Conservation (phyloP, 1,140 invertebrate species). For the Drosophila ironensis region DNA sequence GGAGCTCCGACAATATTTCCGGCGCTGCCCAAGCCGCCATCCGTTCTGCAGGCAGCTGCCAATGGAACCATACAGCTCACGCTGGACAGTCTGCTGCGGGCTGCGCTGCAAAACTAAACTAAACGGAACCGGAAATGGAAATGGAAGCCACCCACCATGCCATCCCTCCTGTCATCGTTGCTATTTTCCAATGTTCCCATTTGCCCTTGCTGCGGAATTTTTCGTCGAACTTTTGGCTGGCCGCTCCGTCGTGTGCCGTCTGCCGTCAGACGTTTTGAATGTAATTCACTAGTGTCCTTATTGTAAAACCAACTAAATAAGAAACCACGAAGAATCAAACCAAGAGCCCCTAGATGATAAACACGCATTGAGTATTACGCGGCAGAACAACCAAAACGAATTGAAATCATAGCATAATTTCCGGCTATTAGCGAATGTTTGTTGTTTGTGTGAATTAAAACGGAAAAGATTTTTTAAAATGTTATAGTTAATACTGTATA, state of each 20-base stretch:
- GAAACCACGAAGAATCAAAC: slow-evolving; percentile 36
- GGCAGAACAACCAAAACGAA: slow-evolving; percentile 56
- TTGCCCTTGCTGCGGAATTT: not conserved
- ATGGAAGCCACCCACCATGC: slow-evolving; percentile 4
- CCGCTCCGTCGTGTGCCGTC: slow-evolving; percentile 14
- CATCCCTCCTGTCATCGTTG: slow-evolving; percentile 8
- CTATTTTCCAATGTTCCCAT: slow-evolving; percentile 10
- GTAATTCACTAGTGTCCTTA: slow-evolving; percentile 70
- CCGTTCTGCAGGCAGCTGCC: slow-evolving; percentile 60
- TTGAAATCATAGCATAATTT: slow-evolving; percentile 59
- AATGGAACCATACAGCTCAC: slow-evolving; percentile 64
- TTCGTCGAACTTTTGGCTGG: slow-evolving; percentile 8
- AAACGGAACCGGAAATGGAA: slow-evolving; percentile 26
- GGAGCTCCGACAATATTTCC: slow-evolving; percentile 48
- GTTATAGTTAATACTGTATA: slow-evolving; percentile 43
- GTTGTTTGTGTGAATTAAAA: slow-evolving; percentile 33
- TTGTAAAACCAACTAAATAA: slow-evolving; percentile 43
- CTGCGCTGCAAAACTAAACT: slow-evolving; percentile 70
- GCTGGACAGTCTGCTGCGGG: slow-evolving; percentile 65
- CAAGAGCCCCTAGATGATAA: slow-evolving; percentile 37
- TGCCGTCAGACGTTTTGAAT: slow-evolving; percentile 30
- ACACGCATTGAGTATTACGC: slow-evolving; percentile 60
- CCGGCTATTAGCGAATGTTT: slow-evolving; percentile 67
- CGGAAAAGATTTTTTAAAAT: slow-evolving; percentile 44
- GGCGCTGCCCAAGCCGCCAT: slow-evolving; percentile 62